These are phyloP conservation scores for Ectropis crepuscularia DNA, from an alignment of 2,888 invertebrate genomes.

Conservation along the genomic window DNA sequence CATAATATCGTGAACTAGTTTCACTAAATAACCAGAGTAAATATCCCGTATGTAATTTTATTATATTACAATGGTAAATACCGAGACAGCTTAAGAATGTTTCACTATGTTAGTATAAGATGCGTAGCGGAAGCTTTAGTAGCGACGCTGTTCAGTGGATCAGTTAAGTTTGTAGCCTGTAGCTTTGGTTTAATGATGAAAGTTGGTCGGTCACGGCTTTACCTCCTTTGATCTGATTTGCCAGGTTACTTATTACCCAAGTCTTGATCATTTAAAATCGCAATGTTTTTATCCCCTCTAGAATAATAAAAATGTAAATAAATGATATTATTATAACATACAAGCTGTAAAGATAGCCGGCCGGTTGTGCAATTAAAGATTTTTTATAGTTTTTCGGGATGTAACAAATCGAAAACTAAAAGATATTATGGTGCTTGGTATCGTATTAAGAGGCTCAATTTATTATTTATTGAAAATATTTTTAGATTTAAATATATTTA, in stretches of 20 bases:
- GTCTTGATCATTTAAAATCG: neutral
- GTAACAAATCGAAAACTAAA: slow-evolving; percentile 52
- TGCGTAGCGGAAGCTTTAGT: too few relatives aligned
- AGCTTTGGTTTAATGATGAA: too few relatives aligned
- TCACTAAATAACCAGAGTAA: too few relatives aligned
- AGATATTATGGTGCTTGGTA: slow-evolving; percentile 62
- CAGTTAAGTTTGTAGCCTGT: too few relatives aligned
- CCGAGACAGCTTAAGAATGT: too few relatives aligned
- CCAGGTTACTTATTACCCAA: too few relatives aligned
- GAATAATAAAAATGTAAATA: slow-evolving; percentile 52
- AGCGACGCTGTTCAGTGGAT: too few relatives aligned
- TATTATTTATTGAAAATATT: slow-evolving; percentile 52
- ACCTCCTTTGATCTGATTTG: too few relatives aligned
- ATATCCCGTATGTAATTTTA: too few relatives aligned
- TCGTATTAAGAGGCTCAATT: slow-evolving; percentile 64
- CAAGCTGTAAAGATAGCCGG: slow-evolving; percentile 67
- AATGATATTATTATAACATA: slow-evolving; percentile 46
- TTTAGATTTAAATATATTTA: slow-evolving; percentile 7
- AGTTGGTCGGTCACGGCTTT: too few relatives aligned
- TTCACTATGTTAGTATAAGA: neutral
- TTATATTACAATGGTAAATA: too few relatives aligned
- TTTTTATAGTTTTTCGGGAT: slow-evolving; percentile 55
- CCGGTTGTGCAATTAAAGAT: slow-evolving; percentile 80
- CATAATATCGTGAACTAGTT: too few relatives aligned
- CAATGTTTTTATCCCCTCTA: slow-evolving; percentile 19